phyloP scores from a whole-genome alignment of 2,888 invertebrate species.

The Allophyes oxyacanthae region DNA sequence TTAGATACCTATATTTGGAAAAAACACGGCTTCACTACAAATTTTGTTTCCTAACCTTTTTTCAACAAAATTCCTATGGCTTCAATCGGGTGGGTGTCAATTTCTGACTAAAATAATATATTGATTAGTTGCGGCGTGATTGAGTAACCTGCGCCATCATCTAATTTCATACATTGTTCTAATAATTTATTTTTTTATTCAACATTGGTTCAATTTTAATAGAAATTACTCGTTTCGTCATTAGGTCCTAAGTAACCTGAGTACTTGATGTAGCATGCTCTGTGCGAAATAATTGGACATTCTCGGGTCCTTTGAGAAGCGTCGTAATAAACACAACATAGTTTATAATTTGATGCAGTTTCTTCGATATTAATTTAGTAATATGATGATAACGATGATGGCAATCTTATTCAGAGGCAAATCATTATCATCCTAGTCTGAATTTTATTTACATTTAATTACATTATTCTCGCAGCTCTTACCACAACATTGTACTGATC shows the following conservation, averaged over 20 bases:
- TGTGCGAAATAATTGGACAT: conserved; percentile 29
- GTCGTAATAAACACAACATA: conserved; percentile 35
- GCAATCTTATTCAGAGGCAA: too few relatives aligned
- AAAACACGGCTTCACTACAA: conserved; percentile 23
- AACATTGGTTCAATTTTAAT: too few relatives aligned
- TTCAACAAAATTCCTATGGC: conserved; percentile 9
- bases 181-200: too few relatives aligned
- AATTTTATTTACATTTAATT: too few relatives aligned
- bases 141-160: background rate
- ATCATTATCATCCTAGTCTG: too few relatives aligned
- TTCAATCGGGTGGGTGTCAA: conserved; percentile 15
- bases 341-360: conserved; percentile 37
- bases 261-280: conserved; percentile 15
- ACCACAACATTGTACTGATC: too few relatives aligned
- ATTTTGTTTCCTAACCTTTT: conserved; percentile 24
- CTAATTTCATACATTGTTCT: too few relatives aligned
- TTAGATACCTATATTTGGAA: background rate
- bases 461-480: too few relatives aligned
- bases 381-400: too few relatives aligned
- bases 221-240: too few relatives aligned
- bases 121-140: conserved; percentile 10
- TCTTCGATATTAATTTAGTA: conserved; percentile 39
- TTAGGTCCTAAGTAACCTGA: background rate
- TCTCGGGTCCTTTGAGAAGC: conserved; percentile 27
- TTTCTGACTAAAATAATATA: conserved; percentile 8